phyloP scores from a whole-genome alignment of 2,797 vertebrate genomes.

The Siniperca obscura region DNA sequence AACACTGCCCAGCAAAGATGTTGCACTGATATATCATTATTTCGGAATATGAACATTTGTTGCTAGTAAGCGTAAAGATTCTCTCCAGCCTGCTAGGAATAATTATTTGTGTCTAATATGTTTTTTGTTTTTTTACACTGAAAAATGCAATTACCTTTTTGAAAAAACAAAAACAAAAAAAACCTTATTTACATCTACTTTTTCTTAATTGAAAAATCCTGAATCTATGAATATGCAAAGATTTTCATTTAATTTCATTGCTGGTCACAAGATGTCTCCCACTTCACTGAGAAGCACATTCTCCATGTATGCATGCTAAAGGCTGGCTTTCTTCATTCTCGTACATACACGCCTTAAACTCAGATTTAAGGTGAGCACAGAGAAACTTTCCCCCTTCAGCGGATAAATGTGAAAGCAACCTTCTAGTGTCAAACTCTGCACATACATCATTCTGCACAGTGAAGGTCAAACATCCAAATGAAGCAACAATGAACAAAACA shows the following conservation, averaged over 20 bases:
- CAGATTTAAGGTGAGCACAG: not conserved
- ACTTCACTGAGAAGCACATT: not conserved
- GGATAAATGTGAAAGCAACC: not conserved
- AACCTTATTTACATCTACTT: not conserved
- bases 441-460: not conserved
- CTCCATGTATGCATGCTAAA: not conserved
- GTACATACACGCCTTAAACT: not conserved
- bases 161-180: not conserved
- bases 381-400: not conserved
- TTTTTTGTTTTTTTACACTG: not conserved
- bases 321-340: not conserved
- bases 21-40: not conserved
- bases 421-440: not conserved
- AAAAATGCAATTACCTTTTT: not conserved
- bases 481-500: not conserved
- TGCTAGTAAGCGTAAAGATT: not conserved
- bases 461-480: not conserved
- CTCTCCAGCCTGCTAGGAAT: not conserved
- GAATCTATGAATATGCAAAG: conserved; percentile 9
- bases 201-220: not conserved
- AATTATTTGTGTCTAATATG: not conserved
- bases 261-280: not conserved
- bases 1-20: not conserved
- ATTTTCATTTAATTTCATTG: not conserved
- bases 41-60: not conserved